A percentile compares a stretch with the other conserved stretches of the same genome.
Evolutionary conservation across 2,113 vertebrate species (phyloP).

Genomic region (Hipposideros armiger): DNA sequence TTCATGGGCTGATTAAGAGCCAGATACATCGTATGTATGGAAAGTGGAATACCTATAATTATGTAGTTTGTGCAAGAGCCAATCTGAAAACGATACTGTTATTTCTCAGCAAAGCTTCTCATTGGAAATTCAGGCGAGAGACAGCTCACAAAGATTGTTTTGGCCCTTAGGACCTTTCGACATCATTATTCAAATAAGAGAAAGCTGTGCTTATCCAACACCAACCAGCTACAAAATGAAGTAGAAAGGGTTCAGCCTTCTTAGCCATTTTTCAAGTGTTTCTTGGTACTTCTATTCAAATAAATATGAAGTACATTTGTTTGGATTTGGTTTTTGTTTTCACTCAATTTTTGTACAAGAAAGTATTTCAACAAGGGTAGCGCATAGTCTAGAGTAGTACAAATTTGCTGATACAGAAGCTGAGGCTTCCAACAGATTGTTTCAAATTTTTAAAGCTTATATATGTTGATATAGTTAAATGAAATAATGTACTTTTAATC

Average conservation of each 20-base stretch:
- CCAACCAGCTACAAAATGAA: slow-evolving; percentile 12
- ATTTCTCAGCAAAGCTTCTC: slow-evolving; percentile 53
- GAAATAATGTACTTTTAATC: slow-evolving; percentile 57
- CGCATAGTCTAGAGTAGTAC: neutral
- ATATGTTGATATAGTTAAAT: neutral
- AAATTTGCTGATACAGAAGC: slow-evolving; percentile 30
- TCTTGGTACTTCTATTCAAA: neutral
- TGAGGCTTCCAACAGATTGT: neutral
- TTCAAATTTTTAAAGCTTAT: slow-evolving; percentile 49
- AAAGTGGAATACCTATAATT: slow-evolving; percentile 44
- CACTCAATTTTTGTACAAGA: neutral
- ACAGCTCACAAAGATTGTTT: slow-evolving; percentile 4
- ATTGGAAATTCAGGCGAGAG: neutral
- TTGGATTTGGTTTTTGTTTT: neutral
- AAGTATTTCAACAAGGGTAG: slow-evolving; percentile 54
- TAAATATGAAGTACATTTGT: neutral
- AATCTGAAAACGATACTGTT: slow-evolving; percentile 51
- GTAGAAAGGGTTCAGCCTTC: neutral
- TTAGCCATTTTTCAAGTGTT: neutral
- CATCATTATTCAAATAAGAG: slow-evolving; percentile 52
- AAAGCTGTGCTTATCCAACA: slow-evolving; percentile 40
- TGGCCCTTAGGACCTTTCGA: neutral
- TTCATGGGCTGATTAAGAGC: slow-evolving; percentile 42
- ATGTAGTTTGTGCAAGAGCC: neutral
- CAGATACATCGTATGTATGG: neutral